Conservation (phyloP, 2,797 vertebrate species). For the Eulemur mongoz region DNA sequence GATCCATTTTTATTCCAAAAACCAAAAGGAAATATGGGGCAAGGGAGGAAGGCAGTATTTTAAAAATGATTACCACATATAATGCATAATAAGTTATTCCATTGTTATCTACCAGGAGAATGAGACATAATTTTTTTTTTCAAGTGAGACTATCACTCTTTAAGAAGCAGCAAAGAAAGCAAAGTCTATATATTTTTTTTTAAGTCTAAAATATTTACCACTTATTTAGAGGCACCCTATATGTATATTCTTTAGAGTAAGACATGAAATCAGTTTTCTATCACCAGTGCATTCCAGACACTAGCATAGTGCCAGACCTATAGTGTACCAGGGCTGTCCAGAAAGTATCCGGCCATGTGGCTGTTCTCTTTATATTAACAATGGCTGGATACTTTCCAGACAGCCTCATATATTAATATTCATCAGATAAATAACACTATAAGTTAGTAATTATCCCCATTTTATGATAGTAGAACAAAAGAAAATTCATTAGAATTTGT, state of each 20-base stretch:
- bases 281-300: neutral
- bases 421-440: neutral
- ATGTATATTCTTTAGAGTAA: neutral
- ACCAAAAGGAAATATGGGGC: neutral
- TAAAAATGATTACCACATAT: neutral
- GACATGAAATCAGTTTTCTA: neutral
- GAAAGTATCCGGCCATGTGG: no score
- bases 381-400: no score
- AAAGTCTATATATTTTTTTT: neutral
- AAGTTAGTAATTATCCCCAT: neutral
- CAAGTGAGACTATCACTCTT: neutral
- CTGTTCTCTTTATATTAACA: no score
- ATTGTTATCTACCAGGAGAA: neutral
- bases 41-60: neutral
- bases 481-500: neutral
- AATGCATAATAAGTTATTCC: neutral
- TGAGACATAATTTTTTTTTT: neutral
- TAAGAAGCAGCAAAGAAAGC: neutral
- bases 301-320: neutral
- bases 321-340: no score
- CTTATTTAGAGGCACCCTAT: neutral
- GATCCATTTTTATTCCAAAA: neutral
- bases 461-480: neutral
- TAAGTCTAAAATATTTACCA: neutral
- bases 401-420: neutral